A percentile compares a stretch with the other conserved stretches of the same genome.
These are phyloP conservation scores for Mesocentrotus franciscanus DNA, from an alignment of 53 echinoderm and acorn worm genomes.

Conservation along the genomic window DNA sequence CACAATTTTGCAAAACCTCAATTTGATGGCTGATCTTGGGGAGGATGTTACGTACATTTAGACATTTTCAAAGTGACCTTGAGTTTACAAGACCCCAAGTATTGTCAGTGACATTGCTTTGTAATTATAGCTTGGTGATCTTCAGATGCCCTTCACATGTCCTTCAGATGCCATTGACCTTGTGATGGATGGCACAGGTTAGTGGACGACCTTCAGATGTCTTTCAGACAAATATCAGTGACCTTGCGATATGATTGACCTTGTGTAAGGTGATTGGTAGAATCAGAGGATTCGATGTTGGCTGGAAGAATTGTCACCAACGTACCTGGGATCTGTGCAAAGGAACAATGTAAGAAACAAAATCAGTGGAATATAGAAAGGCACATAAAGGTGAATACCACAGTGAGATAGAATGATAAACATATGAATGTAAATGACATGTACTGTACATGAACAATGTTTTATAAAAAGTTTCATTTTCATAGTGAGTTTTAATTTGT, in stretches of 20 bases:
- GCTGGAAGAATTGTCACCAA: constrained; percentile 58
- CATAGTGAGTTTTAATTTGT: too few relatives aligned
- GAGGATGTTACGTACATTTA: background rate
- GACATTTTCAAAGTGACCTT: background rate
- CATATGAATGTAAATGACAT: background rate
- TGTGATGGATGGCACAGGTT: background rate
- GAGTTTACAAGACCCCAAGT: background rate
- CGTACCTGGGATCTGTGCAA: constrained; percentile 44
- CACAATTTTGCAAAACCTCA: background rate
- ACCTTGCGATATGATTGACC: background rate
- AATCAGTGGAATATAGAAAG: background rate
- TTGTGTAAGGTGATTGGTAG: background rate
- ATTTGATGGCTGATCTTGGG: background rate
- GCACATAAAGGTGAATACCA: background rate
- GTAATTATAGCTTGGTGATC: background rate
- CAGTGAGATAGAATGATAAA: background rate
- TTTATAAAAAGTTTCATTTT: too few relatives aligned
- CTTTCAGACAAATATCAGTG: background rate
- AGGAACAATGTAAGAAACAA: background rate
- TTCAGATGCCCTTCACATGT: constrained; percentile 24
- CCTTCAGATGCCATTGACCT: background rate
- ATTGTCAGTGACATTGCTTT: background rate
- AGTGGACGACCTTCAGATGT: background rate
- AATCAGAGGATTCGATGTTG: constrained; percentile 60
- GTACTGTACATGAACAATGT: too few relatives aligned